Base-by-base conservation (phyloP, 2,888 invertebrate genomes). In the Ectemnius continuus region DNA sequence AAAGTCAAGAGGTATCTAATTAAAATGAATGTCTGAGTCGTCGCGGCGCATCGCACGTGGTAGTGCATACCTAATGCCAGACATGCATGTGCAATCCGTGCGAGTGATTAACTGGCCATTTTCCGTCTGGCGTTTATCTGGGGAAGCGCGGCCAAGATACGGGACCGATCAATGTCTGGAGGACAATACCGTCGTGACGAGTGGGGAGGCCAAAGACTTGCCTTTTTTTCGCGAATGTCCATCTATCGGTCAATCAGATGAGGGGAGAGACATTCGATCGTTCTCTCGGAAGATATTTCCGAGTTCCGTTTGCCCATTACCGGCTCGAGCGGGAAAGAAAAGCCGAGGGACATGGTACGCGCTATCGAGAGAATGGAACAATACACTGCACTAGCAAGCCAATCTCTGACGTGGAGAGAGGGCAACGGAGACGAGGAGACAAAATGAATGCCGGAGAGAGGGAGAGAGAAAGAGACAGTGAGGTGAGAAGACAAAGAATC, bases 401-500 rank as follows among this genome's bases (percentile, higher is more conserved):
- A 56, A 47, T n/a, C 20, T 11, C 1, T 36, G 11, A 11, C 20
- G 5, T 57, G 20, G 59, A 36, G 62, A 14, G 20, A 46, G 8
- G 6, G 46, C 28, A n/a, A 26, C 11, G 45, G 47, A 20, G 65
- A 28, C 16, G 56, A 66, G 63, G 20, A 63, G 75, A 75, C 56
- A 52, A 14, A 16, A 52, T 28, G 62, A 26, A 48, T 56, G 16
- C 52, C 18, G 28, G 47, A n/a, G 23, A 6, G 2, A 48, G 13
- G 8, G 45, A 11, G 52, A 26, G 59, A 23, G 23, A 46, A 58
- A 8, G 20, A 52, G 6, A 5, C 28, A 36, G n/a, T 11, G 45
- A 28, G 65, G 20, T 13, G 56, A 63, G 62, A 46, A 61, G 67
- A 75, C 61, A 72, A 68, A 64, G 75, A 72, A 65, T 67, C 61